These are phyloP conservation scores for Choristoneura fumiferana DNA, from an alignment of 1,140 invertebrate species.

Conservation along the genomic window DNA sequence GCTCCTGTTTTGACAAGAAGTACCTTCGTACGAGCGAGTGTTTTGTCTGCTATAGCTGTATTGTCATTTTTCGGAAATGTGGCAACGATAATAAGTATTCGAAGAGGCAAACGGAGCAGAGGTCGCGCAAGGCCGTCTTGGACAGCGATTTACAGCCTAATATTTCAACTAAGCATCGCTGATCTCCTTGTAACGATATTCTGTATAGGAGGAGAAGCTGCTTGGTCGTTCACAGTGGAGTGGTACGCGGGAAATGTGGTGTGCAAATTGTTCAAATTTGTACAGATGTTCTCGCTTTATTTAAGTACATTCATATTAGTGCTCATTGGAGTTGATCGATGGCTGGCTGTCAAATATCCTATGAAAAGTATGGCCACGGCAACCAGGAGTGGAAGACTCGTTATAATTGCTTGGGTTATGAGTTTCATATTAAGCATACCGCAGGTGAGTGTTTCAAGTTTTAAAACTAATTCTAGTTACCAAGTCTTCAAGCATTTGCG, in stretches of 20 bases:
- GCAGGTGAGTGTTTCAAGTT: slow-evolving; percentile 82
- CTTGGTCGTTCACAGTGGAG: slow-evolving; percentile 89
- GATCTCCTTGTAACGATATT: slow-evolving; percentile 90
- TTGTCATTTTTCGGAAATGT: slow-evolving; percentile 87
- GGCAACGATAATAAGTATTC: slow-evolving; percentile 87
- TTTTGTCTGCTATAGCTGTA: slow-evolving; percentile 83
- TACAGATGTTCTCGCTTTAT: slow-evolving; percentile 90
- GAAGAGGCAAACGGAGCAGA: slow-evolving; percentile 77
- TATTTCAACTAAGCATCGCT: slow-evolving; percentile 86
- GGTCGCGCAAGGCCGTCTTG: slow-evolving; percentile 79
- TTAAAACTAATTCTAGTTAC: too few species aligned
- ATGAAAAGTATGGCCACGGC: slow-evolving; percentile 86
- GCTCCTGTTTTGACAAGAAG: slow-evolving; percentile 81
- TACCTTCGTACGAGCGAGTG: slow-evolving; percentile 81
- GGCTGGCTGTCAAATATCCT: slow-evolving; percentile 89
- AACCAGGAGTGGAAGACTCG: slow-evolving; percentile 80
- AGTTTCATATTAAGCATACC: slow-evolving; percentile 87
- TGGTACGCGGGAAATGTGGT: slow-evolving; percentile 88
- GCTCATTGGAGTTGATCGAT: slow-evolving; percentile 89
- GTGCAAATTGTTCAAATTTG: slow-evolving; percentile 90
- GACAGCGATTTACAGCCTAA: slow-evolving; percentile 87
- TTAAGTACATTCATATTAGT: slow-evolving; percentile 91
- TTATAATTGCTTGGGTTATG: slow-evolving; percentile 83
- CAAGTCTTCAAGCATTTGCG: background rate
- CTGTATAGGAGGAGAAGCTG: slow-evolving; percentile 87